A percentile compares a stretch with the other conserved stretches of the same genome.
phyloP scores from a whole-genome alignment of 2,797 vertebrate species.

The Pangasius krempfi region DNA sequence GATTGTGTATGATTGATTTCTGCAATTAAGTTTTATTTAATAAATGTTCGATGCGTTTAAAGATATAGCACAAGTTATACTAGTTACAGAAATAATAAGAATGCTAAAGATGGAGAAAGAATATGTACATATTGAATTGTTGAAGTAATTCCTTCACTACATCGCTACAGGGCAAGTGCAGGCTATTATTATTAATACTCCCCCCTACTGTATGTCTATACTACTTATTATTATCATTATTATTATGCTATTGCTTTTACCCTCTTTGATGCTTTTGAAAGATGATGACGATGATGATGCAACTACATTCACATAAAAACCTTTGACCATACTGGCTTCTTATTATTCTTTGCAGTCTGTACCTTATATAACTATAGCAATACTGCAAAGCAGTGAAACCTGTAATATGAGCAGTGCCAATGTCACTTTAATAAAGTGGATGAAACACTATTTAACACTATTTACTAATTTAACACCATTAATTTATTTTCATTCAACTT shows the following conservation, averaged over 20 bases:
- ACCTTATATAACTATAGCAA: too few species aligned
- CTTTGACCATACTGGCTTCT: too few species aligned
- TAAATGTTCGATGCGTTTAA: background rate
- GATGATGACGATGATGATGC: background rate
- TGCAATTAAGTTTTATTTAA: background rate
- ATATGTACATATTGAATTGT: background rate
- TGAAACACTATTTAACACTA: too few species aligned
- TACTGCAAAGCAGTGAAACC: too few species aligned
- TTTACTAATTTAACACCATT: too few species aligned
- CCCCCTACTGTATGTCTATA: background rate
- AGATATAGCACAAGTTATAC: background rate
- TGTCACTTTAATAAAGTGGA: too few species aligned
- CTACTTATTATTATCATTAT: background rate
- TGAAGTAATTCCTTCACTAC: background rate
- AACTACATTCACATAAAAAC: background rate
- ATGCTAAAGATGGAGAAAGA: background rate
- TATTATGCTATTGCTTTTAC: background rate
- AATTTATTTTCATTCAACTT: too few species aligned
- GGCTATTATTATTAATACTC: background rate
- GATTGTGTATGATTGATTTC: background rate
- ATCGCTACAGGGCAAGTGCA: background rate
- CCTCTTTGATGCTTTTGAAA: background rate
- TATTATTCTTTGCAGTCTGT: too few species aligned
- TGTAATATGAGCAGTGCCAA: too few species aligned
- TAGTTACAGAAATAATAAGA: constrained; percentile 3